Base-by-base conservation (phyloP, 2,888 invertebrate species). In the Leptinotarsa haldemani region DNA sequence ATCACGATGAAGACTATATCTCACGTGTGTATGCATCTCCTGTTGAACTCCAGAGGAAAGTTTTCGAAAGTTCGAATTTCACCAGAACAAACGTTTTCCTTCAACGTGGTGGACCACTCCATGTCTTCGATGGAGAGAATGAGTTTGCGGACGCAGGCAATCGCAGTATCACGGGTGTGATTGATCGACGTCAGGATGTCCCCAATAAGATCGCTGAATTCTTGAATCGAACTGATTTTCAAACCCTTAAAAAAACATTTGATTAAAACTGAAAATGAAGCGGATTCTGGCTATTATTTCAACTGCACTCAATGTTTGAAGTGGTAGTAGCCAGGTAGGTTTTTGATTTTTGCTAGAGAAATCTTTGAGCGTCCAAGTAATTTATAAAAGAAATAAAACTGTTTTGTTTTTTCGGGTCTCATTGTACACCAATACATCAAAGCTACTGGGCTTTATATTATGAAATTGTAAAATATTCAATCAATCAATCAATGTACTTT, bases 11-110 rank as follows among this genome's bases (percentile, higher is more conserved):
- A 16, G 4, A 15, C 15, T 16, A 52, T 5, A n/a, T 50, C 76
- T 75, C 74, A 80, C 78, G 77, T 77, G 50, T 76, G 76, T 46
- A 73, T 76, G 65, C 77, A 80, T 61, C 68, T 78, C 70, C 80
- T 78, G 18, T 81, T 80, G 73, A 75, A 81, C 25, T 80, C 80
- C 65, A 81, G 66, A 48, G 82, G 82, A 75, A 80, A 81, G 4
- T 71, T 68, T 48, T 80, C 71, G 72, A 82, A 82, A 12, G 75
- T 71, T 63, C 73, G 74, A 1, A 80, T 68, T 76, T 82, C 82
- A 1, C 69, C 56, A 1, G 69, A 70, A 71, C 73, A 76, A 5
- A 78, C 69, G 1, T 75, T 71, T 56, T 78, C 74, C n/a, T 67
- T 61, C n/a, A 82, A 66, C 1, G 76, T 75, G 56, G 70, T 46